Evolutionary conservation across 2,113 vertebrate genomes (phyloP), one percentile per base, ranked within the genome.

Genomic region (Pseudorhombus dupliciocellatus): DNA sequence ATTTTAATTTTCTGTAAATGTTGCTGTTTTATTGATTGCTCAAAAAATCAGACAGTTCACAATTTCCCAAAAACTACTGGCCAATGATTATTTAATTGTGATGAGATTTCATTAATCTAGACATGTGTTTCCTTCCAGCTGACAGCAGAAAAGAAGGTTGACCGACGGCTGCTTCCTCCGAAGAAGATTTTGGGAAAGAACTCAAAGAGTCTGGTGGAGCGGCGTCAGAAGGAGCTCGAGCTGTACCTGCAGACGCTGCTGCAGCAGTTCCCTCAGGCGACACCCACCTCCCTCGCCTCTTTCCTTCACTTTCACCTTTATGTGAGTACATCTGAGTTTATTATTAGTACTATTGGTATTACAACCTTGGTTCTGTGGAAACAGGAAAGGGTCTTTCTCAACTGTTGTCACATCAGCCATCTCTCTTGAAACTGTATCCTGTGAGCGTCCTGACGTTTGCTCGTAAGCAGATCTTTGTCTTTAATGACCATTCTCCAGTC

Each of bases 141-240:
- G 67, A 92, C 94, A 20, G 91, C 92, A 20, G 96, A 97, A 76
- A 97, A 93, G 81, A 97, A 96, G 84, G 95, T 97, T 52, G 97
- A 97, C 84, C 94, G 95, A 76, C 95, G 94, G 73, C 92, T 98
- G 2, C 93, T 99, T 62, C 98, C 97, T 25, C 97, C 98, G 0
- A 99, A 99, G 91, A 99, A 98, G 91, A 97, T 98, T 12, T 94
- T 99, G 75, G 97, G 97, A 20, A 99, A 99, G 91, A 99, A 99
- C 86, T 99, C 97, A 0, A 96, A 93, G 89, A 96, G 94, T 79
- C 87, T 98, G 80, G 97, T 99, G 71, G 97, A 98, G 87, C 96
- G 95, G 87, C 91, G 97, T 64, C 95, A 98, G 82, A 98, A 97
- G 81, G 97, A 99, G 73, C 90, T 99, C 46, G 96, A 99, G 73